These are phyloP conservation scores for Psephotus haematonotus DNA, from an alignment of 2,113 vertebrate genomes.

Conservation along the genomic window DNA sequence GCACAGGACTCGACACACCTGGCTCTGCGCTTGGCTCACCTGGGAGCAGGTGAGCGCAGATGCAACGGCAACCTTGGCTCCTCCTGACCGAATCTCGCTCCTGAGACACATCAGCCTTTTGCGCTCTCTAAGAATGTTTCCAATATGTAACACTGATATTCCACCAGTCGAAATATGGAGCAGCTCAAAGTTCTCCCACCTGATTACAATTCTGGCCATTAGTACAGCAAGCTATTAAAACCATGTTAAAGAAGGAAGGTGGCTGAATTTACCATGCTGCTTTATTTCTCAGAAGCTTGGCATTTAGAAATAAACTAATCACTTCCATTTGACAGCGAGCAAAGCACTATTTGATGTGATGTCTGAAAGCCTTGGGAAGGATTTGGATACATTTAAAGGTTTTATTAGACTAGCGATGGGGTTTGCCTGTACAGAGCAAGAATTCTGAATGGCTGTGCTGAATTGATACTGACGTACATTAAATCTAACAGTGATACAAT, in stretches of 20 bases:
- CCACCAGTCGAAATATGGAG: not conserved
- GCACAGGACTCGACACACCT: fast-evolving
- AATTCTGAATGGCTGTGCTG: not conserved
- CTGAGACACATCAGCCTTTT: not conserved
- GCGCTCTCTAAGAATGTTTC: not conserved
- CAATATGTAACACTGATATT: not conserved
- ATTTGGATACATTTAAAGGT: constrained; percentile 13
- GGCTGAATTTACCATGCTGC: not conserved
- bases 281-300: not conserved
- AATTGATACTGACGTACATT: not conserved
- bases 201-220: not conserved
- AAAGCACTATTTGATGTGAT: not conserved
- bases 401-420: not conserved
- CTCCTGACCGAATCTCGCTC: not conserved
- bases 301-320: not conserved
- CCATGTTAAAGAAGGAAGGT: not conserved
- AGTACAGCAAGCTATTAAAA: not conserved
- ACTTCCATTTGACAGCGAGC: not conserved
- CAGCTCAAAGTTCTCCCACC: not conserved
- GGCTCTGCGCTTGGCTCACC: not conserved
- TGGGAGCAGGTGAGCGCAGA: not conserved
- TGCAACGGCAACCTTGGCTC: fast-evolving
- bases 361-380: not conserved
- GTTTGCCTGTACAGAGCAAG: not conserved
- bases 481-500: not conserved